Conservation (phyloP, 92 coral and sea anemone genomes). For the Epizoanthus rinbou region DNA sequence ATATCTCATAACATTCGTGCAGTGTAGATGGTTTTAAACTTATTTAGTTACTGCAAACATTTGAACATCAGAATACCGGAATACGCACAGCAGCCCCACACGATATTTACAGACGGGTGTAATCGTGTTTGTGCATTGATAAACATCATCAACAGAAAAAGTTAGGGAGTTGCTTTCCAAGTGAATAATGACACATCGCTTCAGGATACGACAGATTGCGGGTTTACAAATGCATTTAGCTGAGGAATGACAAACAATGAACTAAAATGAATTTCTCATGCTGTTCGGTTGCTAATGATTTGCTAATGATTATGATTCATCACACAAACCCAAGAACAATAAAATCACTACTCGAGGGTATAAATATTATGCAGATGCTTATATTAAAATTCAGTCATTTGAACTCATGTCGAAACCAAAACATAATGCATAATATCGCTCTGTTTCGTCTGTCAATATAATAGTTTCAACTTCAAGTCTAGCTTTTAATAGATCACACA, state of each 20-base stretch:
- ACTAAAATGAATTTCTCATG: neutral
- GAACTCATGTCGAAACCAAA: neutral
- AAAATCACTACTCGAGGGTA: no score
- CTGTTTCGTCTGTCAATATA: no score
- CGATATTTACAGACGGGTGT: neutral
- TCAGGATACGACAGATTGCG: neutral
- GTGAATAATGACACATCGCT: slow-evolving; percentile 17
- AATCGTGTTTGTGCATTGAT: neutral
- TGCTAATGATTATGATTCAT: neutral
- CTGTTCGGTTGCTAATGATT: neutral
- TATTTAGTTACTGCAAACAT: no score
- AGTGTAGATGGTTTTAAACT: no score
- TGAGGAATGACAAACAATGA: neutral
- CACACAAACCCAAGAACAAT: neutral
- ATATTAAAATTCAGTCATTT: neutral
- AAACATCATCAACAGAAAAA: slow-evolving; percentile 12
- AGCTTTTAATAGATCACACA: neutral
- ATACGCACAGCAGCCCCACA: neutral
- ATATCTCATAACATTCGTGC: no score
- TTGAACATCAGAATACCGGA: neutral
- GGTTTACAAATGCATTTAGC: neutral
- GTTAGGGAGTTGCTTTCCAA: slow-evolving; percentile 24
- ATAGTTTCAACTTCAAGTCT: no score
- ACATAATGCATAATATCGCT: neutral
- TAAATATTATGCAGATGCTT: neutral